Evolutionary conservation across 2,113 vertebrate genomes (phyloP).

Genomic region (Atherinomorus stipes): DNA sequence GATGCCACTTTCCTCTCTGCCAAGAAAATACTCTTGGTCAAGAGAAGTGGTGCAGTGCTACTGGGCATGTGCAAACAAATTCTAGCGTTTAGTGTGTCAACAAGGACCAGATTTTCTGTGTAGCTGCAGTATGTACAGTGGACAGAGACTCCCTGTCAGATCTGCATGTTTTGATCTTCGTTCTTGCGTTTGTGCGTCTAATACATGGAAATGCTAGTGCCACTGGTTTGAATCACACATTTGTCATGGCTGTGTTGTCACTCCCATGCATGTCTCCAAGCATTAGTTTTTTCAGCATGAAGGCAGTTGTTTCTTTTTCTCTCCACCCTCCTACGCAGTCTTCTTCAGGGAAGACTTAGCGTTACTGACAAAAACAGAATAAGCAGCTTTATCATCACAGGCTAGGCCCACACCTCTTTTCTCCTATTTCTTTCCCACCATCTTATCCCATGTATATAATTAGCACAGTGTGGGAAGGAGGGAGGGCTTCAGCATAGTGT

Average conservation of each 20-base stretch:
- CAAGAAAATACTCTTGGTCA: conserved; percentile 22
- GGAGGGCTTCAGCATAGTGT: conserved; percentile 20
- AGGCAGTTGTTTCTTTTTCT: conserved; percentile 39
- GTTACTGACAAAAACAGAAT: conserved; percentile 35
- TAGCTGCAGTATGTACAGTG: not conserved
- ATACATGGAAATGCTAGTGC: not conserved
- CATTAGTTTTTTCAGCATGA: not conserved
- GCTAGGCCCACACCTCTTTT: conserved; percentile 22
- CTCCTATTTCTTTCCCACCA: not conserved
- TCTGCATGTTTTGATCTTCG: not conserved
- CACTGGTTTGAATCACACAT: conserved; percentile 21
- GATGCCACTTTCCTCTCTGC: conserved; percentile 23
- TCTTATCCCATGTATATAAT: conserved; percentile 46
- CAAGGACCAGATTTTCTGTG: not conserved
- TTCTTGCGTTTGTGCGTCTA: conserved; percentile 5
- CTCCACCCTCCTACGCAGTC: conserved; percentile 47
- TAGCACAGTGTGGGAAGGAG: conserved; percentile 31
- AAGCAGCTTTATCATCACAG: conserved; percentile 46
- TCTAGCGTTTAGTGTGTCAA: not conserved
- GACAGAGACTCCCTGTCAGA: not conserved
- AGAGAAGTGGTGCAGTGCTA: conserved; percentile 41
- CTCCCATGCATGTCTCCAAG: conserved; percentile 5
- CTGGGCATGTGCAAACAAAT: conserved; percentile 11
- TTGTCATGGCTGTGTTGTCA: conserved; percentile 26
- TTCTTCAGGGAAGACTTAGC: conserved; percentile 50